A percentile compares a stretch with the other conserved stretches of the same genome.
Evolutionary conservation across 2,797 vertebrate genomes (phyloP).

Genomic region (Acanthurus tractus): DNA sequence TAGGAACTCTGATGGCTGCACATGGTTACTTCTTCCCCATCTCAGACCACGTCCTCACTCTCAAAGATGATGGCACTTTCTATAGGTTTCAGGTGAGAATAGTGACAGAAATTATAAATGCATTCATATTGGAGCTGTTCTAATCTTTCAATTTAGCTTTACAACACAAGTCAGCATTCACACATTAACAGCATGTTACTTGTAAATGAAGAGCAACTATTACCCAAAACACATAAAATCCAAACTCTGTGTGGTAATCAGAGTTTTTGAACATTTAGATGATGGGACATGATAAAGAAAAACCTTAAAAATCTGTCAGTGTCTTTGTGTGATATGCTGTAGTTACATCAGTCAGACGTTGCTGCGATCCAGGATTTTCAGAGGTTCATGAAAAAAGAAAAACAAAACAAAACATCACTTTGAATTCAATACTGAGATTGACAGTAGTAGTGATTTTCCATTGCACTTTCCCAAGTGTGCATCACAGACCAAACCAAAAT

Average conservation of each 20-base stretch:
- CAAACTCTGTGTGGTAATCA: not conserved
- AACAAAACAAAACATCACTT: constrained; percentile 1
- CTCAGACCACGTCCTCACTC: constrained; percentile 95
- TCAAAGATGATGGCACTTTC: constrained; percentile 98
- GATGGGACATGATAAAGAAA: not conserved
- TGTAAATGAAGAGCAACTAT: constrained; percentile 6
- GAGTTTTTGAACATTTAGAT: not conserved
- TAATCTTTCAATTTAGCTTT: too few species aligned
- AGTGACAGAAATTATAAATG: too few species aligned
- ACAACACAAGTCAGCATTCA: too few species aligned
- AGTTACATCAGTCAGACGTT: not conserved
- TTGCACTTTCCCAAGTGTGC: constrained; percentile 30
- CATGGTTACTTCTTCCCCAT: constrained; percentile 98
- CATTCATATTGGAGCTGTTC: too few species aligned
- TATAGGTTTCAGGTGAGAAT: constrained; percentile 93
- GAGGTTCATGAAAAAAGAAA: constrained; percentile 17
- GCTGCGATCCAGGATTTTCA: not conserved
- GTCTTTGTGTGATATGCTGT: not conserved
- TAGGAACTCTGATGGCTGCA: constrained; percentile 97
- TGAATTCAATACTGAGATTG: constrained; percentile 43
- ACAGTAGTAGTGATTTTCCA: constrained; percentile 54
- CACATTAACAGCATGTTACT: not conserved
- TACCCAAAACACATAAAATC: not conserved
- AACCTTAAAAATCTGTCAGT: not conserved
- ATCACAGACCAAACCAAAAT: constrained; percentile 36